These are phyloP conservation scores for Drosophila falleni DNA, from an alignment of 2,888 invertebrate species.

Conservation along the genomic window DNA sequence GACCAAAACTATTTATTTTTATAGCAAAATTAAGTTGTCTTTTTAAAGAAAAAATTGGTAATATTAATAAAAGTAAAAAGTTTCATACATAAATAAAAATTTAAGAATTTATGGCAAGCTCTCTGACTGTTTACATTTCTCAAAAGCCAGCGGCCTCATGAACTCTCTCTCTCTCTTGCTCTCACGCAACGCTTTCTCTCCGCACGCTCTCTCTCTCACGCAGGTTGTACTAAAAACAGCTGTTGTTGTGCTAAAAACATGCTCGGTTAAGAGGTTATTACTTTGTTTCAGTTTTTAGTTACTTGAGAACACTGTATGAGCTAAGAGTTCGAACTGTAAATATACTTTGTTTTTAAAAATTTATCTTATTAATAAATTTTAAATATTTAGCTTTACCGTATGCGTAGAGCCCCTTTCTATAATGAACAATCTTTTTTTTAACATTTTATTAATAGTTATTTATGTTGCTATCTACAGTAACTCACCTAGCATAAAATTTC, in stretches of 20 bases:
- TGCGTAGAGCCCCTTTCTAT: background rate
- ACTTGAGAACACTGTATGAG: background rate
- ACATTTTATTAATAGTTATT: background rate
- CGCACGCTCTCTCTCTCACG: constrained; percentile 30
- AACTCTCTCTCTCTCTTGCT: constrained; percentile 20
- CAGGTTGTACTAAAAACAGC: constrained; percentile 72
- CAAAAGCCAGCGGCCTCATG: constrained; percentile 38
- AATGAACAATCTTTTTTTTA: background rate
- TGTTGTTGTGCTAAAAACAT: constrained; percentile 60
- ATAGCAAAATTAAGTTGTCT: background rate
- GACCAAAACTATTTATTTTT: fast-evolving
- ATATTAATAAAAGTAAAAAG: background rate
- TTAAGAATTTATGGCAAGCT: constrained; percentile 59
- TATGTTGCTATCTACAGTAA: background rate
- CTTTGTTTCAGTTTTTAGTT: background rate
- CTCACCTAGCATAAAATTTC: background rate
- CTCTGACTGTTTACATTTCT: constrained; percentile 66
- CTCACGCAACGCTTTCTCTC: constrained; percentile 34
- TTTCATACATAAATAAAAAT: background rate
- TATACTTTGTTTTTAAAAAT: background rate
- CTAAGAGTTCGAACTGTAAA: background rate
- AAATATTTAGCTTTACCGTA: background rate
- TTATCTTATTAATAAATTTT: too few relatives aligned
- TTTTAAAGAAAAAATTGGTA: background rate
- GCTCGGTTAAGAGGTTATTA: constrained; percentile 2